A percentile compares a stretch with the other conserved stretches of the same genome.
Conservation (phyloP, 2,113 vertebrate genomes). For the Oryzias melastigma region DNA sequence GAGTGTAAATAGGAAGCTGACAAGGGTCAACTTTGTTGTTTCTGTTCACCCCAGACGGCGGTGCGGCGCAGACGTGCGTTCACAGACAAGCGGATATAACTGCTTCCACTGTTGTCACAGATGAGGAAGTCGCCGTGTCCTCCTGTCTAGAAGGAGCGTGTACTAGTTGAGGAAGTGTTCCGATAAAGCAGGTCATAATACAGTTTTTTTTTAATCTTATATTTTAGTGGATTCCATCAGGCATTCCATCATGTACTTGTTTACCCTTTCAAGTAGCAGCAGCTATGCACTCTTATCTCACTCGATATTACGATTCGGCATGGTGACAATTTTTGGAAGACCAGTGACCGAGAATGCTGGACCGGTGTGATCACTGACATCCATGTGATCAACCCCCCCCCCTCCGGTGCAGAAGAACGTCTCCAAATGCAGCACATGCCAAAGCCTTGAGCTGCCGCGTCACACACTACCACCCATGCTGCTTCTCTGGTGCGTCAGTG, state of each 20-base stretch:
- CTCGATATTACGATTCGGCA: conserved; percentile 15
- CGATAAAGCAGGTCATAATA: too few relatives aligned
- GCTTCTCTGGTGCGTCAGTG: conserved; percentile 51
- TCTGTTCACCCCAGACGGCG: conserved; percentile 34
- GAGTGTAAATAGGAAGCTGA: conserved; percentile 65
- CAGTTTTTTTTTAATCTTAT: too few relatives aligned
- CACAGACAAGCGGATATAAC: conserved; percentile 65
- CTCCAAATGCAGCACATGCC: conserved; percentile 10
- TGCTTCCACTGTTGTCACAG: conserved; percentile 58
- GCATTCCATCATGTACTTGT: conserved; percentile 22
- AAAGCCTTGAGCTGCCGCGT: conserved; percentile 23
- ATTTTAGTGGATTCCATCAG: neutral
- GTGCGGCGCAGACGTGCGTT: conserved; percentile 8
- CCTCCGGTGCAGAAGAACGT: conserved; percentile 29
- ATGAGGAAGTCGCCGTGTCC: conserved; percentile 59
- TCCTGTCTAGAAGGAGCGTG: conserved; percentile 45
- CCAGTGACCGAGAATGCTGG: neutral
- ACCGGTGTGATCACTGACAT: conserved; percentile 13
- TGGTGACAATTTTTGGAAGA: conserved; percentile 2
- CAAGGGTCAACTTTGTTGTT: conserved; percentile 69
- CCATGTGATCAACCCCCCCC: conserved; percentile 30
- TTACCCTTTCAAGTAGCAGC: conserved; percentile 3
- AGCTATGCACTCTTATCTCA: neutral
- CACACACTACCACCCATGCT: conserved; percentile 43
- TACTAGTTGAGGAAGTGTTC: conserved; percentile 11